phyloP scores from a whole-genome alignment of 2,797 vertebrate genomes.

The Limnodromus scolopaceus region DNA sequence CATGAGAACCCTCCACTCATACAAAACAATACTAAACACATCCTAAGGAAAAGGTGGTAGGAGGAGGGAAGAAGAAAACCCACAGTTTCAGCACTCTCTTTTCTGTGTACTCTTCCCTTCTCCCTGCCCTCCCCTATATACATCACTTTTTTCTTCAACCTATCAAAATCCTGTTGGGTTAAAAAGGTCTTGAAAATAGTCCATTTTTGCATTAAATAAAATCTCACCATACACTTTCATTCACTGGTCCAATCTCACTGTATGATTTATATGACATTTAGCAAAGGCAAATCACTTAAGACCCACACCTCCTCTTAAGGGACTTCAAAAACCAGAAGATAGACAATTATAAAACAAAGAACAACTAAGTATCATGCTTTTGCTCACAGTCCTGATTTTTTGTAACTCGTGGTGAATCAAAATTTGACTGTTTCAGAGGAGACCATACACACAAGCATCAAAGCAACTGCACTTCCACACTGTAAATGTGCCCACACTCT shows the following conservation, averaged over 20 bases:
- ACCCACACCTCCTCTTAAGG: rapidly evolving
- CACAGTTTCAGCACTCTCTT: background rate
- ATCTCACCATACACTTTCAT: background rate
- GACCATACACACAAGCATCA: background rate
- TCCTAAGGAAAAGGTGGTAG: background rate
- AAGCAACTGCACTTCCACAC: background rate
- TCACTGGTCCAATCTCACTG: background rate
- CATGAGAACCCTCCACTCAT: background rate
- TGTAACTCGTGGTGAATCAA: background rate
- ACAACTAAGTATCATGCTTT: background rate
- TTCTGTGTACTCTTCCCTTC: background rate
- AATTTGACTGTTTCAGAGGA: background rate
- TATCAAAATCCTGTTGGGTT: background rate
- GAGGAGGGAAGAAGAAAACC: background rate
- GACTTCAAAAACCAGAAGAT: background rate
- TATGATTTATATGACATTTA: background rate
- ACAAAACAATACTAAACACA: background rate
- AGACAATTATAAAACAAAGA: background rate
- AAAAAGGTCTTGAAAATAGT: background rate
- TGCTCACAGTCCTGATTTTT: background rate
- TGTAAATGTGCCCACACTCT: rapidly evolving
- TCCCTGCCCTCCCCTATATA: background rate
- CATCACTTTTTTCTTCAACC: background rate
- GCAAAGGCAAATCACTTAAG: background rate
- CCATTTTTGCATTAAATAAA: background rate